Evolutionary conservation across 2,888 invertebrate species (phyloP).

Genomic region (Busseola fusca): DNA sequence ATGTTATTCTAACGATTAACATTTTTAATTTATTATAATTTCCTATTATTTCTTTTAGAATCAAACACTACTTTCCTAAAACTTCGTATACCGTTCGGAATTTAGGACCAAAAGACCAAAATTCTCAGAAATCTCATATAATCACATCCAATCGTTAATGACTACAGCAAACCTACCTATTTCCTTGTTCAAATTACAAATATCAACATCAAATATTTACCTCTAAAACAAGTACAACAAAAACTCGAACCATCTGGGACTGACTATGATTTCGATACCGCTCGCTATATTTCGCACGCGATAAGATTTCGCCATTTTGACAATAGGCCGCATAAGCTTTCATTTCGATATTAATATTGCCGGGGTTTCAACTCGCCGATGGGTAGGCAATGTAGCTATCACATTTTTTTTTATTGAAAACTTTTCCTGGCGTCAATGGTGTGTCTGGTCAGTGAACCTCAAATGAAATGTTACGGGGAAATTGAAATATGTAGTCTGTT

Average conservation of each 20-base stretch:
- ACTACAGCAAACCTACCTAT: constrained; percentile 31
- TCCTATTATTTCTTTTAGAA: not conserved
- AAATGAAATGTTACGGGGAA: constrained; percentile 30
- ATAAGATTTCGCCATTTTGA: constrained; percentile 54
- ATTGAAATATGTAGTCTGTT: constrained; percentile 38
- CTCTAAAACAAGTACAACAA: constrained; percentile 34
- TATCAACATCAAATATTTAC: constrained; percentile 53
- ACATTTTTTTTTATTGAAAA: constrained; percentile 68
- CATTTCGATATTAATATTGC: constrained; percentile 84
- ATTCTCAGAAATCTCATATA: constrained; percentile 11
- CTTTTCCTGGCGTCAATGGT: constrained; percentile 53
- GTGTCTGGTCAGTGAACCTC: constrained; percentile 56
- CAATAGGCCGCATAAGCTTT: constrained; percentile 68
- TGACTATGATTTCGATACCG: constrained; percentile 52
- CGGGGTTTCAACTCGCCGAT: constrained; percentile 71
- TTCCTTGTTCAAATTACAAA: constrained; percentile 33
- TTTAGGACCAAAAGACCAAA: not conserved
- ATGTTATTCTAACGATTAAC: not conserved
- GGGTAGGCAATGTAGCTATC: constrained; percentile 72
- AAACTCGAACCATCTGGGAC: constrained; percentile 36
- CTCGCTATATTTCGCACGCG: constrained; percentile 48
- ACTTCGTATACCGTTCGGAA: not conserved
- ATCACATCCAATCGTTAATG: constrained; percentile 42
- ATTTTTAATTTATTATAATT: not conserved
- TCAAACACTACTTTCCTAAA: not conserved